phyloP scores from a whole-genome alignment of 2,888 invertebrate species.

The Polymixis lichenea region DNA sequence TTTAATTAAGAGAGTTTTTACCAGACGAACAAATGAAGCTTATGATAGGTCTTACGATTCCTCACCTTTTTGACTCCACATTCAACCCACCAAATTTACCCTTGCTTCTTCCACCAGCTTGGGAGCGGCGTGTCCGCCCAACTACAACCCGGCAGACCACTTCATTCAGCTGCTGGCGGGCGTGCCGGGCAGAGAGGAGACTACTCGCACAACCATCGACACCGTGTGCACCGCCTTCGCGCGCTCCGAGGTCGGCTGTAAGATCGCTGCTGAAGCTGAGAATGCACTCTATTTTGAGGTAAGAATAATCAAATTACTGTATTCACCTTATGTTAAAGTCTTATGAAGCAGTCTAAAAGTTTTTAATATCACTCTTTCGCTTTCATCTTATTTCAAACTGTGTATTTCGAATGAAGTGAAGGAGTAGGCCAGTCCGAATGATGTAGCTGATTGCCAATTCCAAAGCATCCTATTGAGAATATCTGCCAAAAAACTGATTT shows the following conservation, averaged over 20 bases:
- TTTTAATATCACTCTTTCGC: neutral
- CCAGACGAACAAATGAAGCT: neutral
- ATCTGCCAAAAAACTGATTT: too few relatives aligned
- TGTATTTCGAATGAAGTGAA: too few relatives aligned
- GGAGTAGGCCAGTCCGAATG: neutral
- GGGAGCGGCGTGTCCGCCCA: conserved; percentile 95
- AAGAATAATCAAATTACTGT: neutral
- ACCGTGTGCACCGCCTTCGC: conserved; percentile 95
- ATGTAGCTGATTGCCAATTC: too few relatives aligned
- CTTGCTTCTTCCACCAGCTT: conserved; percentile 86
- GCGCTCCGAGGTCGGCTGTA: conserved; percentile 91
- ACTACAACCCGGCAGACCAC: conserved; percentile 98
- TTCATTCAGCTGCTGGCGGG: conserved; percentile 97
- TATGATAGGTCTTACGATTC: neutral
- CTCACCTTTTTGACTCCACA: neutral
- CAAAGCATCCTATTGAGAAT: too few relatives aligned
- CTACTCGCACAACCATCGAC: conserved; percentile 94
- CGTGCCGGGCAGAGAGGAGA: conserved; percentile 95
- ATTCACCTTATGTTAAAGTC: too few relatives aligned
- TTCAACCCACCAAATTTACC: neutral
- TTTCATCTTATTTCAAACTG: neutral
- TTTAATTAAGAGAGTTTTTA: too few relatives aligned
- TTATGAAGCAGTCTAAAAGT: too few relatives aligned
- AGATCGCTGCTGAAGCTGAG: conserved; percentile 91
- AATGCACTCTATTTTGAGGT: conserved; percentile 85